Conservation (phyloP, 2,888 invertebrate species). For the Phaedon cochleariae region DNA sequence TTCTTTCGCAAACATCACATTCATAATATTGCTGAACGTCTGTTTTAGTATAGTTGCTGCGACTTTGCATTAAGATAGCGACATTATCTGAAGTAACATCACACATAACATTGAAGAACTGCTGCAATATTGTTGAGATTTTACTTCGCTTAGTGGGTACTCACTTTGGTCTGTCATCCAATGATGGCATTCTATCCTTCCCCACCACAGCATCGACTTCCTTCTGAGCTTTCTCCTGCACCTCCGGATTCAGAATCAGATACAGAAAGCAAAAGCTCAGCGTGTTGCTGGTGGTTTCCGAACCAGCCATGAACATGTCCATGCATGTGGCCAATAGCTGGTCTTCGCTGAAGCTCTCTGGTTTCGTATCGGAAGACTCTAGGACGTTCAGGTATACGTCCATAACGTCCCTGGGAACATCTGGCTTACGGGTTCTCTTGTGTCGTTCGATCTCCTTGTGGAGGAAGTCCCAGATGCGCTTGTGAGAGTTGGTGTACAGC, state of each 20-base stretch:
- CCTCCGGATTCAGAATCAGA: slow-evolving; percentile 73
- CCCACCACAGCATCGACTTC: slow-evolving; percentile 83
- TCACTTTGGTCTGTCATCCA: slow-evolving; percentile 77
- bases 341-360: slow-evolving; percentile 68
- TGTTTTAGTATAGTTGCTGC: too few species aligned
- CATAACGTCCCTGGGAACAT: slow-evolving; percentile 80
- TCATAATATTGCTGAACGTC: too few species aligned
- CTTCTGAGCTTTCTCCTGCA: slow-evolving; percentile 78
- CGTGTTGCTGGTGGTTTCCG: slow-evolving; percentile 85
- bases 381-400: slow-evolving; percentile 80
- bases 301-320: slow-evolving; percentile 88
- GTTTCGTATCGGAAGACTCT: slow-evolving; percentile 65
- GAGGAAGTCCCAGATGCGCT: slow-evolving; percentile 76
- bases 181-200: slow-evolving; percentile 70
- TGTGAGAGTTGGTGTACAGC: slow-evolving; percentile 75
- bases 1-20: too few species aligned
- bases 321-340: slow-evolving; percentile 82
- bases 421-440: slow-evolving; percentile 69
- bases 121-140: too few species aligned
- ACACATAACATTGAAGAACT: too few species aligned
- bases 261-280: slow-evolving; percentile 81
- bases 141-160: slow-evolving; percentile 43
- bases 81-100: too few species aligned
- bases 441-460: slow-evolving; percentile 76
- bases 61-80: too few species aligned